Conservation (phyloP, 2,888 invertebrate genomes). For the Conistra vaccinii region DNA sequence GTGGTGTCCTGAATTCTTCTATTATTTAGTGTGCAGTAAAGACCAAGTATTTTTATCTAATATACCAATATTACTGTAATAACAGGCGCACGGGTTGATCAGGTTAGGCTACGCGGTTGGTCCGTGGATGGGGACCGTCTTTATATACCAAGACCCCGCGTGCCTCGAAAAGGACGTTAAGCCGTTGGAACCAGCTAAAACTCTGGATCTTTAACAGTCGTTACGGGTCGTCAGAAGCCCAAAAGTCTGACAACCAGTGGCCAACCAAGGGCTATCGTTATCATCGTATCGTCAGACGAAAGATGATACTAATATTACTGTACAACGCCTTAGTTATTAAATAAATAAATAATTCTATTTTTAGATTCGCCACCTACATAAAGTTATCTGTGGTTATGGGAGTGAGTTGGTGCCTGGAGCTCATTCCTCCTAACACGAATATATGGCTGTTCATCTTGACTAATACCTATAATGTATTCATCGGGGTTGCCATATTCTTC, state of each 20-base stretch:
- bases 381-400: slow-evolving; percentile 75
- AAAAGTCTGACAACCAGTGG: no score
- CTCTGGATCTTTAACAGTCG: no score
- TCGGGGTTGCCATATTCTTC: slow-evolving; percentile 73
- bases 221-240: no score
- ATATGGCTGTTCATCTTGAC: slow-evolving; percentile 51
- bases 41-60: neutral
- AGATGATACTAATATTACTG: neutral
- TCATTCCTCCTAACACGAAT: slow-evolving; percentile 21
- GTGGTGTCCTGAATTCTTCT: neutral
- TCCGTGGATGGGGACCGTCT: no score
- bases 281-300: no score
- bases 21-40: neutral
- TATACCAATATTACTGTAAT: neutral
- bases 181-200: no score
- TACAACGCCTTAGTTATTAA: neutral
- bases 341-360: neutral
- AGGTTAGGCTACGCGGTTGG: no score
- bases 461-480: slow-evolving; percentile 67
- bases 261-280: no score
- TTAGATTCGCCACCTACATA: slow-evolving; percentile 70
- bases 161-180: no score
- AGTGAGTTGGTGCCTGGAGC: slow-evolving; percentile 72
- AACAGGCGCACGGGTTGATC: no score
- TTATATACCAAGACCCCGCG: no score